Evolutionary conservation across 2,797 vertebrate species (phyloP).

Genomic region (Pagetopsis macropterus): DNA sequence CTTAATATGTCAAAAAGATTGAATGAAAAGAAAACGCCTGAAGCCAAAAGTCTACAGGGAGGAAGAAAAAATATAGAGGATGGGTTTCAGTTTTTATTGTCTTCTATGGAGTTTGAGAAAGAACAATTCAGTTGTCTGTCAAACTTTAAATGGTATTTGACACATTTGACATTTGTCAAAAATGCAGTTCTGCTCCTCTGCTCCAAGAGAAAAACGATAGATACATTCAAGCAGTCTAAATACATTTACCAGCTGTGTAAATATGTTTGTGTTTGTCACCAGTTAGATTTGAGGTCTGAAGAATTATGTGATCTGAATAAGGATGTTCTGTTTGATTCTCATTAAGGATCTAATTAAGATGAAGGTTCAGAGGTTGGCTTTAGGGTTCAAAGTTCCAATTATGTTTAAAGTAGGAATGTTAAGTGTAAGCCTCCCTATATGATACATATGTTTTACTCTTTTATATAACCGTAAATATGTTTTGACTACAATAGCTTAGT

Average conservation of each 20-base stretch:
- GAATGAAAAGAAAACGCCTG: slow-evolving; percentile 24
- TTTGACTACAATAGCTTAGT: too few relatives aligned
- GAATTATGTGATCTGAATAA: background rate
- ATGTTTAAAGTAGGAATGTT: too few relatives aligned
- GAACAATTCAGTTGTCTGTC: background rate
- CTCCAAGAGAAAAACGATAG: background rate
- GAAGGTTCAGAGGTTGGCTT: background rate
- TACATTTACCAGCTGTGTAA: background rate
- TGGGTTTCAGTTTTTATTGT: slow-evolving; percentile 1
- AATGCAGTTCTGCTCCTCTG: background rate
- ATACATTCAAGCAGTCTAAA: slow-evolving; percentile 2
- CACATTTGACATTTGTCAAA: too few relatives aligned
- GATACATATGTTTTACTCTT: too few relatives aligned
- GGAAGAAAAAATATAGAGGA: background rate
- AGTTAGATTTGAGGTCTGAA: background rate
- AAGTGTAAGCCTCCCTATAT: too few relatives aligned
- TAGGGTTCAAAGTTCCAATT: too few relatives aligned
- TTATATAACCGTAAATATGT: too few relatives aligned
- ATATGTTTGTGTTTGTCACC: background rate
- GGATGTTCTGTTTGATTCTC: background rate
- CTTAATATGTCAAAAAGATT: slow-evolving; percentile 22
- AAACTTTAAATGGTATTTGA: too few relatives aligned
- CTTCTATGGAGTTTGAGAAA: background rate
- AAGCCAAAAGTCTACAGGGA: background rate
- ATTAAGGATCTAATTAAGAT: background rate